These are phyloP conservation scores for Trachelus tabidus DNA, from an alignment of 2,888 invertebrate species.

Conservation along the genomic window DNA sequence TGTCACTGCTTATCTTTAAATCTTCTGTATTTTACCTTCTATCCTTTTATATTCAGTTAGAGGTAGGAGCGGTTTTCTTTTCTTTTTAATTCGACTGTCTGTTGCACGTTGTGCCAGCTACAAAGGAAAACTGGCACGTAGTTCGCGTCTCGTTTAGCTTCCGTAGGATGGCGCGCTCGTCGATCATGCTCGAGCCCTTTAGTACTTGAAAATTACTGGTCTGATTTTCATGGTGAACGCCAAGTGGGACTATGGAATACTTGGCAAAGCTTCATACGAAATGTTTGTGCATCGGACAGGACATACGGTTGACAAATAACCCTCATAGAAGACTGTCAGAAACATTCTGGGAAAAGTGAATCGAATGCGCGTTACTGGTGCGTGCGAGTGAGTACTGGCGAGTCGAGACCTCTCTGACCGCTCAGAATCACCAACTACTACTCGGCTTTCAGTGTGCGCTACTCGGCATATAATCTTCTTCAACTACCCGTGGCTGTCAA, in stretches of 20 bases:
- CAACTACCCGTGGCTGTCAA: constrained; percentile 1
- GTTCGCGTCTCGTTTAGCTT: neutral
- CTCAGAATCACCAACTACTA: neutral
- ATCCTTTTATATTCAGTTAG: neutral
- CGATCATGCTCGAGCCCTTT: neutral
- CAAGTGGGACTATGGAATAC: neutral
- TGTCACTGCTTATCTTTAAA: neutral
- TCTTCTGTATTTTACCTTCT: neutral
- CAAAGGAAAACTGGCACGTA: neutral
- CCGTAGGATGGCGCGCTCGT: neutral
- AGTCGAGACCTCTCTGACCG: neutral
- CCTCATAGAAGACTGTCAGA: neutral
- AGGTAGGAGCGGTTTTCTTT: neutral
- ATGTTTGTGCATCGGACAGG: neutral
- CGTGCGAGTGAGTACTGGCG: neutral
- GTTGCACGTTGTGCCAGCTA: neutral
- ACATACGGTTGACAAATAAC: neutral
- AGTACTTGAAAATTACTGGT: neutral
- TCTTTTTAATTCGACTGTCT: neutral
- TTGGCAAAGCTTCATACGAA: neutral
- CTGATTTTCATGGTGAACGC: neutral
- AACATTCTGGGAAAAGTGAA: neutral
- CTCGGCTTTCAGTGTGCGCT: neutral
- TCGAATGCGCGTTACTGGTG: neutral
- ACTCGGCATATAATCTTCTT: neutral